phyloP scores from a whole-genome alignment of 1,140 invertebrate species.

The Apis mellifera region DNA sequence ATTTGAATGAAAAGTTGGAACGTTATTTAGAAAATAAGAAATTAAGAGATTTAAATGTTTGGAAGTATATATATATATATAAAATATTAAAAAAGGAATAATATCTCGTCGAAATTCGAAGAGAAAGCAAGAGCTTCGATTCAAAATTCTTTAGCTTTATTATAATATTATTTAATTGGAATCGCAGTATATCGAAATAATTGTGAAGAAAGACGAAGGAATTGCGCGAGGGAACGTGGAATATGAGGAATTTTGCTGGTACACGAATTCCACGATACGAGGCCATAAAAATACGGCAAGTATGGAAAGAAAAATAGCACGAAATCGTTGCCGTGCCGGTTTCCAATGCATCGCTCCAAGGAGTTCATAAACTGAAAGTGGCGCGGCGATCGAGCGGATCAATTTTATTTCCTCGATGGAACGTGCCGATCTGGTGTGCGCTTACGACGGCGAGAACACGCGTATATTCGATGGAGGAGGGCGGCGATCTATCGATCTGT shows the following conservation, averaged over 20 bases:
- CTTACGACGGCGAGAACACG: neutral
- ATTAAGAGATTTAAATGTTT: no score
- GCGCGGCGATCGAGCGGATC: conserved; percentile 9
- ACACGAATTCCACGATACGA: neutral
- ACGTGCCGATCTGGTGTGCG: conserved; percentile 18
- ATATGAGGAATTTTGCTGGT: neutral
- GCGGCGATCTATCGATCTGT: conserved; percentile 23
- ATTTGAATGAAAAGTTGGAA: no score
- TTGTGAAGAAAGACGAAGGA: neutral
- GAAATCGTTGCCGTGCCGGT: neutral
- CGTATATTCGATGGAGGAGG: neutral
- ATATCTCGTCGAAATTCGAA: no score
- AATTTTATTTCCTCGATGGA: conserved; percentile 2
- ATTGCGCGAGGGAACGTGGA: neutral
- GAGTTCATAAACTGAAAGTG: conserved; percentile 6
- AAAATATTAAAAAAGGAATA: no score
- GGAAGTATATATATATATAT: no score
- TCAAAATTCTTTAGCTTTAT: neutral
- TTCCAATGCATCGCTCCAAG: neutral
- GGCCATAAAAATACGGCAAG: neutral
- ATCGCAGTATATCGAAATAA: no score
- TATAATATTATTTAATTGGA: no score
- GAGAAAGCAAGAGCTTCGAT: no score
- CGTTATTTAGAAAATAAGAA: no score
- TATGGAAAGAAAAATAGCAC: neutral